phyloP scores from a whole-genome alignment of 2,113 vertebrate genomes.

The Pelusios castaneus region DNA sequence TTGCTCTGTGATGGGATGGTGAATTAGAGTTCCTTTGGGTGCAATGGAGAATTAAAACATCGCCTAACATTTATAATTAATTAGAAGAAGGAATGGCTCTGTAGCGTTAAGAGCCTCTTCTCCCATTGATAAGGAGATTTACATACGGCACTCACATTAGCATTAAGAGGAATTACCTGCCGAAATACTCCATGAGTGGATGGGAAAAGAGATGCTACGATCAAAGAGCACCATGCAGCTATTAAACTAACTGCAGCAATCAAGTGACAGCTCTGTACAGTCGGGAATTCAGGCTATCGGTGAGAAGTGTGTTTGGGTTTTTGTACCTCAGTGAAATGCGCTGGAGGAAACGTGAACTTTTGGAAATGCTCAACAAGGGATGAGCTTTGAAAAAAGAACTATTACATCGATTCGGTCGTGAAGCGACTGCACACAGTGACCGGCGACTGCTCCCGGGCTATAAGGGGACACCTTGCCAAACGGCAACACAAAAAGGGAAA shows the following conservation, averaged over 20 bases:
- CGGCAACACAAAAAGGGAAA: neutral
- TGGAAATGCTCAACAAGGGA: neutral
- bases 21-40: slow-evolving; percentile 29
- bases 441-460: neutral
- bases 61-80: slow-evolving; percentile 67
- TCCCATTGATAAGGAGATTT: slow-evolving; percentile 42
- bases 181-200: neutral
- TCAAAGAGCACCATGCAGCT: slow-evolving; percentile 20
- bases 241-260: slow-evolving; percentile 34
- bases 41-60: slow-evolving; percentile 43
- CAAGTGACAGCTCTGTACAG: neutral
- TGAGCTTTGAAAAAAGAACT: neutral
- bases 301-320: neutral
- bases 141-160: neutral
- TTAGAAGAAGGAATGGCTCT: slow-evolving; percentile 59
- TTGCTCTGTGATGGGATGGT: slow-evolving; percentile 15
- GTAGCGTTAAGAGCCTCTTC: slow-evolving; percentile 54
- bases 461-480: neutral
- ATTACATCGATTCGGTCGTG: rapidly evolving
- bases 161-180: slow-evolving; percentile 22
- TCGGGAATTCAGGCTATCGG: neutral
- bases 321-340: neutral
- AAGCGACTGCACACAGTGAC: neutral
- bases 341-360: neutral
- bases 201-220: slow-evolving; percentile 30